Conservation (phyloP, 2,888 invertebrate species). For the Phyto melanocephala region DNA sequence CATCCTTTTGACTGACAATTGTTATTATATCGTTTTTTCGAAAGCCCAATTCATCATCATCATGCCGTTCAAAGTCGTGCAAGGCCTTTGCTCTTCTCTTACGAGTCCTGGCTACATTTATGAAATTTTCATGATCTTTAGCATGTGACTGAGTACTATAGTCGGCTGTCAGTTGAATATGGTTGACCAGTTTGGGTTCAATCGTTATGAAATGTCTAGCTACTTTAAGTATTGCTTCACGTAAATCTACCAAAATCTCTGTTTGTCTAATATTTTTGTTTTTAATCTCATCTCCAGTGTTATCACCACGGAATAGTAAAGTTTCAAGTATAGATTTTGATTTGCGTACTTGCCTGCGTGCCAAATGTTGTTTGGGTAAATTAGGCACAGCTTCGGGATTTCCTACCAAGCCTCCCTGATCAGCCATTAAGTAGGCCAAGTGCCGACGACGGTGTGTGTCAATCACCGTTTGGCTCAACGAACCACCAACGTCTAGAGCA, state of each 20-base stretch:
- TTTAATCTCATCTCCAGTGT: slow-evolving; percentile 88
- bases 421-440: slow-evolving; percentile 97
- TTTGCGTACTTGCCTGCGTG: slow-evolving; percentile 92
- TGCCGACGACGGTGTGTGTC: slow-evolving; percentile 95
- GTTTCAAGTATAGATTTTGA: slow-evolving; percentile 94
- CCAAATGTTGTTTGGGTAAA: slow-evolving; percentile 94
- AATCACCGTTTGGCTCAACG: slow-evolving; percentile 85
- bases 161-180: slow-evolving; percentile 91
- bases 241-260: slow-evolving; percentile 97
- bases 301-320: slow-evolving; percentile 88
- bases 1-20: slow-evolving; percentile 97
- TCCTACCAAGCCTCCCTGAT: slow-evolving; percentile 94
- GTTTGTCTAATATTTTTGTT: slow-evolving; percentile 99
- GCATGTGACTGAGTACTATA: slow-evolving; percentile 97
- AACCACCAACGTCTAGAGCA: slow-evolving; percentile 87
- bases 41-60: slow-evolving; percentile 98
- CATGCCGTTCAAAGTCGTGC: slow-evolving; percentile 97
- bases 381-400: slow-evolving; percentile 94
- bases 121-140: slow-evolving; percentile 95
- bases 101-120: slow-evolving; percentile 93
- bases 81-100: slow-evolving; percentile 96
- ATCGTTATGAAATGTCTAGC: slow-evolving; percentile 96
- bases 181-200: slow-evolving; percentile 90
- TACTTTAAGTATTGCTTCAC: slow-evolving; percentile 96
- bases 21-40: slow-evolving; percentile 99